A percentile compares a stretch with the other conserved stretches of the same genome.
Conservation (phyloP, 2,113 vertebrate genomes). For the Ochotona princeps region DNA sequence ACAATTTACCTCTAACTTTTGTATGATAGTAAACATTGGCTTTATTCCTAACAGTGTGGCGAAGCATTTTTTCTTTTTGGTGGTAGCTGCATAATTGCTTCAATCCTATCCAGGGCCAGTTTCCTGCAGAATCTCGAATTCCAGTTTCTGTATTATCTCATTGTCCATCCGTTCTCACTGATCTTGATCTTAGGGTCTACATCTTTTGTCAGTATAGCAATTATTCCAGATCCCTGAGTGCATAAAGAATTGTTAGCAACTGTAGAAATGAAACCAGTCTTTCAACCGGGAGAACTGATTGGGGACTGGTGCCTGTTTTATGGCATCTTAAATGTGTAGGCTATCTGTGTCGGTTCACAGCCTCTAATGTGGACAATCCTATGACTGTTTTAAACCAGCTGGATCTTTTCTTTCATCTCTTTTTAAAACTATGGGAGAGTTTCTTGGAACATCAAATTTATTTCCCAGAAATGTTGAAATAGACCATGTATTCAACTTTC, state of each 20-base stretch:
- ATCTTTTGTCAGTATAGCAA: background rate
- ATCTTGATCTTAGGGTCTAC: background rate
- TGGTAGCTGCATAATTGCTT: constrained; percentile 41
- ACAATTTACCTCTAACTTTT: constrained; percentile 12
- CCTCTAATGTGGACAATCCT: background rate
- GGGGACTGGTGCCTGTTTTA: background rate
- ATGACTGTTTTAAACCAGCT: constrained; percentile 53
- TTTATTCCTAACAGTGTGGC: constrained; percentile 46
- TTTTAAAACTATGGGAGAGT: constrained; percentile 59
- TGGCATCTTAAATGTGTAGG: background rate
- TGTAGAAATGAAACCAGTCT: background rate
- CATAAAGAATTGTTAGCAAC: background rate
- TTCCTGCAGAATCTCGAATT: constrained; percentile 53
- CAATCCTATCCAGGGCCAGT: constrained; percentile 15
- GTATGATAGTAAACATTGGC: background rate
- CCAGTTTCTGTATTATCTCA: constrained; percentile 10
- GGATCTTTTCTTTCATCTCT: constrained; percentile 54
- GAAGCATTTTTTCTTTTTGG: background rate
- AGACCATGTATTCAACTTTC: constrained; percentile 35
- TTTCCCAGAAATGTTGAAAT: constrained; percentile 63
- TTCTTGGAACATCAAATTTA: constrained; percentile 61
- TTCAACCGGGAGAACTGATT: background rate
- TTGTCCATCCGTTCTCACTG: background rate
- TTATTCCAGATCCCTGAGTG: background rate
- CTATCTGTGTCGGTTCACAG: background rate